A percentile compares a stretch with the other conserved stretches of the same genome.
Conservation (phyloP, 2,888 invertebrate species). For the Phortica magna region DNA sequence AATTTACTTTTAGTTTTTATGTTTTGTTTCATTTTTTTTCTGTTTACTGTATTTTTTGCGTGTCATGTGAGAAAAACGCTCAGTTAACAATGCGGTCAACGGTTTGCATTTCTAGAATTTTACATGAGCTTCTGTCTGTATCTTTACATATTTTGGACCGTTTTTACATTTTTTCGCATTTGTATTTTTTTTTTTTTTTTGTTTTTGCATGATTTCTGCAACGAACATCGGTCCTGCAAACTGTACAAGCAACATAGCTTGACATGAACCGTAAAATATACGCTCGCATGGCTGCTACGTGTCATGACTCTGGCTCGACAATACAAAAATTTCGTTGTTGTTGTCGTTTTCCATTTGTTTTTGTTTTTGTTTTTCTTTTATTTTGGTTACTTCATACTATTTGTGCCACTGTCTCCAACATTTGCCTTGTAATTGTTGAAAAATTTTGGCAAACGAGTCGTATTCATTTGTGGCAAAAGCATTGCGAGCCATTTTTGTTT, state of each 20-base stretch:
- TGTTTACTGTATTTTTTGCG: constrained; percentile 1
- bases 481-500: background rate
- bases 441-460: constrained; percentile 29
- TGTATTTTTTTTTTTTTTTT: background rate
- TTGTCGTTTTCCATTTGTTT: background rate
- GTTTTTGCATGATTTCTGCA: background rate
- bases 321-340: background rate
- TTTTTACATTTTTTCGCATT: background rate
- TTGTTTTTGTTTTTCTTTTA: background rate
- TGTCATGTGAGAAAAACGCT: constrained; percentile 13
- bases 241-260: background rate
- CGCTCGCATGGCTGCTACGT: constrained; percentile 10
- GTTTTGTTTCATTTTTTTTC: constrained; percentile 11
- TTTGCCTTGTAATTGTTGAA: constrained; percentile 29
- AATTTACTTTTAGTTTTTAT: background rate
- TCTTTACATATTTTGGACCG: constrained; percentile 16
- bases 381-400: background rate
- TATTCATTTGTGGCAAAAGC: constrained; percentile 20
- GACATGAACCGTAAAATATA: constrained; percentile 21
- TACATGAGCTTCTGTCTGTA: constrained; percentile 1
- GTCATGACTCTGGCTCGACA: constrained; percentile 16
- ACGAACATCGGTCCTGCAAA: background rate
- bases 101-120: constrained; percentile 33
- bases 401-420: background rate
- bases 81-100: constrained; percentile 31